Conservation (phyloP, 2,888 invertebrate species). For the Leptothorax acervorum region DNA sequence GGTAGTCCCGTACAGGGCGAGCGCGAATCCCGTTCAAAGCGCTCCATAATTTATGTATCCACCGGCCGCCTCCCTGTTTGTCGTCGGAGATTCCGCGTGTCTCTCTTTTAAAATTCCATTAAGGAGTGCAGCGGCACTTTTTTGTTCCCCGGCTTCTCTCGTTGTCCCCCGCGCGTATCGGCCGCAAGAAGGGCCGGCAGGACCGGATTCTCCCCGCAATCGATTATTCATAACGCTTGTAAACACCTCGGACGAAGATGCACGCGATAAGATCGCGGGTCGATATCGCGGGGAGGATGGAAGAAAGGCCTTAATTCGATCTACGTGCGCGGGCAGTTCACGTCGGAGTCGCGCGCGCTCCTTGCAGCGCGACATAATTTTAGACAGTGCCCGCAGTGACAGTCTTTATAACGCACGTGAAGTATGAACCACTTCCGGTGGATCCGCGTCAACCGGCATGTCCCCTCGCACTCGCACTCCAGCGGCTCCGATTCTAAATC, state of each 20-base stretch:
- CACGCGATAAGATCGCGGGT: slow-evolving; percentile 10
- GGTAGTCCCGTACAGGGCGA: slow-evolving; percentile 36
- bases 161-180: slow-evolving; percentile 41
- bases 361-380: slow-evolving; percentile 73
- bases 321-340: slow-evolving; percentile 45
- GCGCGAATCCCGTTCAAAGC: slow-evolving; percentile 76
- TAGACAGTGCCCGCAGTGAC: slow-evolving; percentile 76
- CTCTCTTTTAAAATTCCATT: slow-evolving; percentile 77
- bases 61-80: slow-evolving; percentile 61
- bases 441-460: slow-evolving; percentile 75
- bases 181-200: background rate
- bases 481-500: slow-evolving; percentile 77
- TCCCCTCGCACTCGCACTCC: slow-evolving; percentile 75
- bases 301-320: slow-evolving; percentile 11
- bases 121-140: slow-evolving; percentile 66
- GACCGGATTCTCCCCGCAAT: background rate
- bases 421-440: slow-evolving; percentile 78
- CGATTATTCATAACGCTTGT: slow-evolving; percentile 43
- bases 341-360: slow-evolving; percentile 64
- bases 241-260: background rate
- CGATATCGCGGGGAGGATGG: slow-evolving; percentile 12
- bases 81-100: slow-evolving; percentile 62
- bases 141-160: slow-evolving; percentile 57
- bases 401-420: slow-evolving; percentile 77
- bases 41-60: slow-evolving; percentile 76